Conservation (phyloP, 2,888 invertebrate species). For the Clusia tigrina region DNA sequence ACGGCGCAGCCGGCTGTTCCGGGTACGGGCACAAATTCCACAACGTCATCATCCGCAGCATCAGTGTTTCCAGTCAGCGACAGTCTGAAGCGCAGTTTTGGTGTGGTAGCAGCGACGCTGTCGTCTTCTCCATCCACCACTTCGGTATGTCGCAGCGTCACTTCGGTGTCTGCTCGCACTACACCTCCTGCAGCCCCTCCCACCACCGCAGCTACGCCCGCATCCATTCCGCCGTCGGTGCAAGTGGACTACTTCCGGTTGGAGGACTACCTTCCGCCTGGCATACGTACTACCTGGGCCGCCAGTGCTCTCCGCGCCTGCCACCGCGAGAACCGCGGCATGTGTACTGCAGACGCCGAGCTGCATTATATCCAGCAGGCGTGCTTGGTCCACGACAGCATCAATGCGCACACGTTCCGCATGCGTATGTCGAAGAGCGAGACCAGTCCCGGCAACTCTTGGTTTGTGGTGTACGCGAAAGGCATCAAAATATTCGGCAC, state of each 20-base stretch:
- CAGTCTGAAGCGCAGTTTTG: conserved; percentile 38
- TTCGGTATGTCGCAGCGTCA: conserved; percentile 37
- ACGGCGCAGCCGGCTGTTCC: conserved; percentile 29
- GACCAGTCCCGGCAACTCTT: conserved; percentile 79
- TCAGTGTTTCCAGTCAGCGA: conserved; percentile 32
- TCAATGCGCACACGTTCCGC: conserved; percentile 89
- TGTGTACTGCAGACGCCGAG: conserved; percentile 83
- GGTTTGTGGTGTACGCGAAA: conserved; percentile 90
- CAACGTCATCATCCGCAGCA: conserved; percentile 20
- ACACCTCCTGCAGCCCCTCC: conserved; percentile 31
- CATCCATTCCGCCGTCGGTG: conserved; percentile 30
- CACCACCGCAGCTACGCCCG: conserved; percentile 14
- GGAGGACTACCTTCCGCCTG: conserved; percentile 83
- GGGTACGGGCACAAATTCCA: conserved; percentile 9
- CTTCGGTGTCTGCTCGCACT: conserved; percentile 29
- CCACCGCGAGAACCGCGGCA: conserved; percentile 82
- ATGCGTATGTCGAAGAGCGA: conserved; percentile 81
- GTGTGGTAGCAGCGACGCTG: conserved; percentile 37
- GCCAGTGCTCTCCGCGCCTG: conserved; percentile 72
- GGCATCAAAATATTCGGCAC: conserved; percentile 85
- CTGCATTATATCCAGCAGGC: conserved; percentile 89
- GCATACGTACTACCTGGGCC: conserved; percentile 68
- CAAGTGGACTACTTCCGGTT: conserved; percentile 75
- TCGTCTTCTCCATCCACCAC: conserved; percentile 45
- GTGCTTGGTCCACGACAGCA: conserved; percentile 81